These are phyloP conservation scores for Synanthedon andrenaeformis DNA, from an alignment of 2,888 invertebrate species.

Conservation along the genomic window DNA sequence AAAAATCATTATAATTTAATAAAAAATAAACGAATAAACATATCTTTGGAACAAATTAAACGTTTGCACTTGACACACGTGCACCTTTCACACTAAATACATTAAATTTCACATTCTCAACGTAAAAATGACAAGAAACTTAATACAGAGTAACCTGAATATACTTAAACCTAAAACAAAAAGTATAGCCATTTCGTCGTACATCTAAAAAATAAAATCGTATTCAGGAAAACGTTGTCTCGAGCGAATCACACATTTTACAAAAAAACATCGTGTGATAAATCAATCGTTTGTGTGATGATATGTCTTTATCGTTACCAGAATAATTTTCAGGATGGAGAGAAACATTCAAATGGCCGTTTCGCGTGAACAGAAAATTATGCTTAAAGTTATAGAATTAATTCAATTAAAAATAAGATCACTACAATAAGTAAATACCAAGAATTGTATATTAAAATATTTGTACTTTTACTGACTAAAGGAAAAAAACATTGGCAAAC, in stretches of 20 bases:
- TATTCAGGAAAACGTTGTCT: conserved; percentile 13
- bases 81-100: conserved; percentile 55
- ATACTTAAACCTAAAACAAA: conserved; percentile 66
- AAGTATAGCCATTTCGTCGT: conserved; percentile 56
- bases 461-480: conserved; percentile 88
- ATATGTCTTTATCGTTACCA: conserved; percentile 63
- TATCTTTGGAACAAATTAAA: conserved; percentile 68
- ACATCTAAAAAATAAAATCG: conserved; percentile 36
- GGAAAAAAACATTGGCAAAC: conserved; percentile 72
- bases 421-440: conserved; percentile 71
- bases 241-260: conserved; percentile 42
- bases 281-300: conserved; percentile 51
- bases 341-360: conserved; percentile 58
- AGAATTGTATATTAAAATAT: conserved; percentile 77
- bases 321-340: conserved; percentile 57
- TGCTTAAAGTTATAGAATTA: conserved; percentile 67
- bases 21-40: conserved; percentile 48
- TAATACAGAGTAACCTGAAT: conserved; percentile 41
- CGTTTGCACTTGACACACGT: conserved; percentile 61
- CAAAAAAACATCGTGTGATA: conserved; percentile 22
- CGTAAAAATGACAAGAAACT: conserved; percentile 58
- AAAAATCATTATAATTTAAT: conserved; percentile 32
- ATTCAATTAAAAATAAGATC: conserved; percentile 61
- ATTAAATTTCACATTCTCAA: conserved; percentile 48
- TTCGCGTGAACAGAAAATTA: conserved; percentile 57